Conservation (phyloP, 2,888 invertebrate genomes). For the Diarsia dahlii region DNA sequence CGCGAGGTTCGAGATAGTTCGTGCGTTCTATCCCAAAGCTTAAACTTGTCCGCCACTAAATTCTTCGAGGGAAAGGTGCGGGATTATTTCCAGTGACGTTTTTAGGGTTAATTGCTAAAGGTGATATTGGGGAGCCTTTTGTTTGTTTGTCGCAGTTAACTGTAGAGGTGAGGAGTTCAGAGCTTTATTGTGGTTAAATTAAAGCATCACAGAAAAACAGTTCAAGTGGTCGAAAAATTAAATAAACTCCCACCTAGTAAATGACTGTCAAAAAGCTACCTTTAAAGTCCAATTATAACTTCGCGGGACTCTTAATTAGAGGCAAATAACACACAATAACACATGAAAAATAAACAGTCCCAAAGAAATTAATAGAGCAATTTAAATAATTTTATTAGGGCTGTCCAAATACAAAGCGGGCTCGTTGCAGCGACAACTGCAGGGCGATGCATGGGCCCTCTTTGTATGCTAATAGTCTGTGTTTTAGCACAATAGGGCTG, state of each 20-base stretch:
- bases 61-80: constrained; percentile 66
- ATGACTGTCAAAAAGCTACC: constrained; percentile 5
- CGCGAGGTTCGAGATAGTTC: constrained; percentile 70
- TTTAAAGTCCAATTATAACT: constrained; percentile 24
- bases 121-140: constrained; percentile 29
- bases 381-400: constrained; percentile 81
- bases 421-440: constrained; percentile 71
- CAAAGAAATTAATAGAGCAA: constrained; percentile 73
- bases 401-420: constrained; percentile 76
- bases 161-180: not conserved
- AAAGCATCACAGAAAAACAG: not conserved
- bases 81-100: constrained; percentile 64
- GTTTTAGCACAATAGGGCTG: constrained; percentile 77
- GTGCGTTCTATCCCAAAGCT: constrained; percentile 69
- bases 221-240: not conserved
- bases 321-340: constrained; percentile 45
- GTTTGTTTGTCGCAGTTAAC: constrained; percentile 27
- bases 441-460: constrained; percentile 73
- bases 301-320: constrained; percentile 27
- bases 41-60: constrained; percentile 70
- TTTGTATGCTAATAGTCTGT: constrained; percentile 83
- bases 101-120: constrained; percentile 62
- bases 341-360: constrained; percentile 52
- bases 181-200: not conserved
- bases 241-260: not conserved